Percentiles rank a stretch among this genome's conserved stretches.
Evolutionary conservation across 2,888 invertebrate species (phyloP).

Genomic region (Thymelicus lineola): DNA sequence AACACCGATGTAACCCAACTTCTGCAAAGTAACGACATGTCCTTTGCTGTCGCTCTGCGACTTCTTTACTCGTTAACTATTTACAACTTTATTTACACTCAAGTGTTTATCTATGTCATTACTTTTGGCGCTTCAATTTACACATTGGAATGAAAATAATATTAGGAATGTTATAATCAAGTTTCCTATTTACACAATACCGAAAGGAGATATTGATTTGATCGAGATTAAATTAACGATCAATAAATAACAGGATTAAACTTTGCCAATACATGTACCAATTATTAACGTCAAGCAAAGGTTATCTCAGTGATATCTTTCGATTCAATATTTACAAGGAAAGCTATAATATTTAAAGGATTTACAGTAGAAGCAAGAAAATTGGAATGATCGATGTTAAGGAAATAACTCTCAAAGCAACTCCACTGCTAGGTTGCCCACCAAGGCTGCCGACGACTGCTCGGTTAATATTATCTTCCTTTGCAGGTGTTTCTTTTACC

Average conservation of each 20-base stretch:
- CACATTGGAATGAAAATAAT: conserved; percentile 77
- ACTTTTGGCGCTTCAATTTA: conserved; percentile 71
- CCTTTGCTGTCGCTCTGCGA: conserved; percentile 74
- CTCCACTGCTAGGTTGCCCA: conserved; percentile 61
- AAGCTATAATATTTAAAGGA: conserved; percentile 45
- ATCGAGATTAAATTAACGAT: conserved; percentile 46
- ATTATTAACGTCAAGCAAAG: conserved; percentile 65
- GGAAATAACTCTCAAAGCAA: conserved; percentile 51
- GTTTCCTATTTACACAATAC: conserved; percentile 67
- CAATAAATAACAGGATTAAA: conserved; percentile 72
- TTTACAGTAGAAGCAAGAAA: conserved; percentile 69
- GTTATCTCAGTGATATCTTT: conserved; percentile 62
- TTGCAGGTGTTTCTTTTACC: conserved; percentile 58
- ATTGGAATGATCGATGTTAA: conserved; percentile 62
- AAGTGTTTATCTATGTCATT: conserved; percentile 57
- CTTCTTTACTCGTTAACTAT: conserved; percentile 71
- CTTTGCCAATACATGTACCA: conserved; percentile 61
- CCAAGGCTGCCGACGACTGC: conserved; percentile 72
- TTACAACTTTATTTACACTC: conserved; percentile 81
- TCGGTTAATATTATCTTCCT: conserved; percentile 68
- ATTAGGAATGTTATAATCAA: conserved; percentile 79
- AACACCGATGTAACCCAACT: conserved; percentile 25
- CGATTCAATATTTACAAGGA: conserved; percentile 70
- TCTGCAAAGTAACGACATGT: conserved; percentile 52
- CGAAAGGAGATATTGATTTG: conserved; percentile 49